Evolutionary conservation across 2,888 invertebrate species (phyloP), one percentile per base, ranked within the genome.

Genomic region (Drosophila subsilvestris): DNA sequence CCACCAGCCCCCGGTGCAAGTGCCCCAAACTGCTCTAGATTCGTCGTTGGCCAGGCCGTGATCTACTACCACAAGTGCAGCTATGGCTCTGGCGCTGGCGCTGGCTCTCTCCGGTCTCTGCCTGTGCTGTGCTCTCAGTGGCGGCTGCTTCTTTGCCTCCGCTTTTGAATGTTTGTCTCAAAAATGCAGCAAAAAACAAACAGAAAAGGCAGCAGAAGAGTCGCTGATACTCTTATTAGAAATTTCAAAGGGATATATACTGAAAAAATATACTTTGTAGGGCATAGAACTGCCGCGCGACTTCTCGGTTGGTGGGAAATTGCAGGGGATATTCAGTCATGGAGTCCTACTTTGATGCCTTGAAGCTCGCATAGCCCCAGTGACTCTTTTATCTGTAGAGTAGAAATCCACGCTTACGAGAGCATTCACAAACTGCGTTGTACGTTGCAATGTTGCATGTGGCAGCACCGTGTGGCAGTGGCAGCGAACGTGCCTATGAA

Each of bases 31-130:
- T 86, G 87, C 72, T 82, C 89, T 70, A 88, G 80, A 79, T 87
- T 76, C 54, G 18, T 63, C 70, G 61, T 63, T 66, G 69, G 76
- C 63, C 77, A 80, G 88, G 87, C 89, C 85, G 77, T 88, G 89
- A 86, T 85, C 85, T 85, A 85, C 89, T 88, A 80, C 79, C 87
- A 86, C 79, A 75, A 58, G 29, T 77, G 74, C 79, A 75, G 43
- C 55, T 59, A 37, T 55, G 62, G n/a, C 37, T 63, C 60, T 56
- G 48, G 54, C 60, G 25, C 49, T 42, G 20, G 32, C 32, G 29
- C 29, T 32, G 12, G 12, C 25, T 45, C 54, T 22, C 43, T 55
- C 25, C 25, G n/a, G 32, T 29, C 50, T 9, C n/a, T 32, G 25
- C 5, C 25, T 25, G 25, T 18, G 43, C 43, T 56, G 44, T 61